Percentiles rank a stretch among this genome's conserved stretches.
These are phyloP conservation scores for Natrix natrix DNA, from an alignment of 2,797 vertebrate species.

Conservation along the genomic window DNA sequence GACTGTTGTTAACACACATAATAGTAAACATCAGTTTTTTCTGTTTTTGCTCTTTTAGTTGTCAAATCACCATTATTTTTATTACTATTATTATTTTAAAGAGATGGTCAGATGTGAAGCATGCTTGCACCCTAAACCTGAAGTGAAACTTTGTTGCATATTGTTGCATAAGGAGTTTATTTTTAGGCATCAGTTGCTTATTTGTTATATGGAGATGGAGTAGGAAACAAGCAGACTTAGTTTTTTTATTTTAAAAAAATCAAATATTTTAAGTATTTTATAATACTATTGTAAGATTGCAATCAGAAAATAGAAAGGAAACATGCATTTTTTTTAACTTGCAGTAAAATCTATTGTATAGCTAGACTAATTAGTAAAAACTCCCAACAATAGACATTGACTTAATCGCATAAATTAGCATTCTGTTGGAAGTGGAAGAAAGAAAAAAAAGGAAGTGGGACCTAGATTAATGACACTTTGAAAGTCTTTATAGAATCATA, in stretches of 20 bases:
- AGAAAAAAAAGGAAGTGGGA: background rate
- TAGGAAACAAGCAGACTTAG: background rate
- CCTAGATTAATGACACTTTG: background rate
- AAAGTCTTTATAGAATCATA: background rate
- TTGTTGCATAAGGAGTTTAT: background rate
- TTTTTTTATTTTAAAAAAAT: background rate
- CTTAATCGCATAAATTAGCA: background rate
- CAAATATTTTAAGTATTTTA: background rate
- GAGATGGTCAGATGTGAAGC: background rate
- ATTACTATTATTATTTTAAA: slow-evolving; percentile 6
- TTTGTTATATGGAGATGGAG: background rate
- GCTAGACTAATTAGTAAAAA: background rate
- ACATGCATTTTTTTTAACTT: too few species aligned
- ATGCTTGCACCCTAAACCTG: background rate
- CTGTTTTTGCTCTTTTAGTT: slow-evolving; percentile 9
- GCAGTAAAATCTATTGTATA: background rate
- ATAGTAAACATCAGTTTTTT: background rate
- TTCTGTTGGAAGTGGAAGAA: background rate
- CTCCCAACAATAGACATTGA: background rate
- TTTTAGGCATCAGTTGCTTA: background rate
- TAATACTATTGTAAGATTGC: background rate
- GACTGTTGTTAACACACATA: slow-evolving; percentile 37
- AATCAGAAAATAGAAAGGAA: background rate
- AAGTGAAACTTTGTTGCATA: background rate
- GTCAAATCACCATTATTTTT: slow-evolving; percentile 4